Evolutionary conservation across 2,113 vertebrate genomes (phyloP), one percentile per base, ranked within the genome.

Genomic region (Mola mola): DNA sequence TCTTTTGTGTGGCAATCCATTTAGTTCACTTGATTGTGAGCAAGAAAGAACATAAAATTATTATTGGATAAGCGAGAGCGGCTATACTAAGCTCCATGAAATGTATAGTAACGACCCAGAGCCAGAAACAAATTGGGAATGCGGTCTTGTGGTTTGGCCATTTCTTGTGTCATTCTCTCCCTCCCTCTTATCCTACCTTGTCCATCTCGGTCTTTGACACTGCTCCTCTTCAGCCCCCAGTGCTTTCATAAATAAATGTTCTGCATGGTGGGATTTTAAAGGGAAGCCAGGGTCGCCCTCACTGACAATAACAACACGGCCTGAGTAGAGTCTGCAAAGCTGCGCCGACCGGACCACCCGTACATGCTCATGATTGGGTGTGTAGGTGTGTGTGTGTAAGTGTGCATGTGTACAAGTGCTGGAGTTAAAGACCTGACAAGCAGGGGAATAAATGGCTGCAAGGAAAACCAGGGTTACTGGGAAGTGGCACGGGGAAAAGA

Each of bases 221-320:
- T 8, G 56, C 55, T 21, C 20, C 42, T n/a, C 10, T 33, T 61
- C 57, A 43, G 33, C 29, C 55, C 57, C 52, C 79, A 70, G 55
- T 40, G 51, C 76, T 83, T 88, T 74, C 84, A 70, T 81, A 83
- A 88, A 84, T 90, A 87, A 87, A 88, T 78, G 78, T 85, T 88
- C 76, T 86, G 84, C 77, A 79, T 36, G 48, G 81, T 69, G 56
- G 78, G 78, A 68, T 81, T 88, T 87, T 87, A 85, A 86, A 85
- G 77, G 84, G 82, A 89, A 72, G 61, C 61, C 48, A 66, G 84
- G 82, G 78, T 90, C 81, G 41, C 80, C 79, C 64, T 83, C 78
- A 53, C 69, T 72, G 78, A 80, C 82, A 64, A 74, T 84, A 79
- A 86, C 66, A 83, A 72, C 57, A 25, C 79, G 60, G 79, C 71